phyloP scores from a whole-genome alignment of 2,113 vertebrate species.

The Lepus timidus region DNA sequence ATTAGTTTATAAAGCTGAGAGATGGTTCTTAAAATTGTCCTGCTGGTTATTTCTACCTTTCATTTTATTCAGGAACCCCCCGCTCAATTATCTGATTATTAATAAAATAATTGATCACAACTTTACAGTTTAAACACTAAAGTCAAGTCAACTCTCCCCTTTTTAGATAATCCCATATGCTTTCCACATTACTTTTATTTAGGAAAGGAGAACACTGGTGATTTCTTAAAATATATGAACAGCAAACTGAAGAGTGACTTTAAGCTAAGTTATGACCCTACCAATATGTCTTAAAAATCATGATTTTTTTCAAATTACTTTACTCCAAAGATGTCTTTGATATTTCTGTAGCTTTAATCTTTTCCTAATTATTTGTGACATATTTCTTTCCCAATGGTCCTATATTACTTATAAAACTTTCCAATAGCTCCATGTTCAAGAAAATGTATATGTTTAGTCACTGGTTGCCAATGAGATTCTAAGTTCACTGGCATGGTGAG shows the following conservation, averaged over 20 bases:
- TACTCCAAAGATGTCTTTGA: background rate
- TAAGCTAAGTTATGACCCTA: background rate
- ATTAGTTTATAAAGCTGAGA: conserved; percentile 99
- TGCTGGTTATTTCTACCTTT: conserved; percentile 93
- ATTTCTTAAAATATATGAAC: background rate
- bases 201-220: conserved; percentile 18
- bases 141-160: conserved; percentile 73
- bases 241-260: background rate
- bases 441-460: background rate
- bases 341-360: background rate
- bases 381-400: background rate
- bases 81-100: conserved; percentile 92
- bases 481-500: background rate
- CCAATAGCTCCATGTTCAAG: background rate
- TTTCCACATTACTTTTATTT: conserved; percentile 58
- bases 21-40: conserved; percentile 94
- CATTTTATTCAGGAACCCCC: conserved; percentile 87
- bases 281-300: conserved; percentile 1
- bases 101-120: conserved; percentile 92
- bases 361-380: background rate
- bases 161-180: conserved; percentile 53
- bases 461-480: background rate
- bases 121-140: conserved; percentile 84
- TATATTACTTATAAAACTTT: background rate
- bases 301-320: background rate